These are phyloP conservation scores for Orthonyx spaldingii DNA, from an alignment of 2,113 vertebrate genomes.

Conservation along the genomic window DNA sequence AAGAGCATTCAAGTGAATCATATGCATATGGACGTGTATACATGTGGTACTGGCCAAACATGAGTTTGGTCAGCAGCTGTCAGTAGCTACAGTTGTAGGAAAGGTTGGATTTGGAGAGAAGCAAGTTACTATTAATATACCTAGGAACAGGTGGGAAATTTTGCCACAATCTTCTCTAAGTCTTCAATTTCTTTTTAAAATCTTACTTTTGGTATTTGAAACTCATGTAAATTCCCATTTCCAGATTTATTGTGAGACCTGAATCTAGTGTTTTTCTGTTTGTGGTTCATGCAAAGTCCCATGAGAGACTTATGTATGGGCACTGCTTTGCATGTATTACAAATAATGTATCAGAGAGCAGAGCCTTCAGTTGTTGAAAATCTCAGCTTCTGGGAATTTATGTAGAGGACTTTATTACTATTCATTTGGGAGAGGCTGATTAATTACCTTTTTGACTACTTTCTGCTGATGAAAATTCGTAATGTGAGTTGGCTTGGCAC, in stretches of 20 bases:
- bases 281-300: background rate
- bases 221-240: background rate
- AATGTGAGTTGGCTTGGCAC: background rate
- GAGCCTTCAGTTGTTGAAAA: background rate
- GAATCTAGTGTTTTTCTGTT: background rate
- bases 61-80: background rate
- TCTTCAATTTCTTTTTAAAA: background rate
- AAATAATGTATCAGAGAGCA: background rate
- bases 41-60: background rate
- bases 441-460: background rate
- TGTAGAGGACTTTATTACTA: background rate
- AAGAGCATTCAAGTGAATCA: background rate
- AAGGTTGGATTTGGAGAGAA: background rate
- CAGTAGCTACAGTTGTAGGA: background rate
- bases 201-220: background rate
- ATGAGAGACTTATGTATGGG: background rate
- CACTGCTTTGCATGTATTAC: background rate
- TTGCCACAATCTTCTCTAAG: background rate
- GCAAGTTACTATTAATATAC: background rate
- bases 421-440: background rate
- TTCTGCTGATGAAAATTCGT: background rate
- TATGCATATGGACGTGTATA: background rate
- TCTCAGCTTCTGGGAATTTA: background rate
- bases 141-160: background rate
- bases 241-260: background rate